Evolutionary conservation across 2,888 invertebrate species (phyloP), one percentile per base, ranked within the genome.

Genomic region (Dascillus cervinus): DNA sequence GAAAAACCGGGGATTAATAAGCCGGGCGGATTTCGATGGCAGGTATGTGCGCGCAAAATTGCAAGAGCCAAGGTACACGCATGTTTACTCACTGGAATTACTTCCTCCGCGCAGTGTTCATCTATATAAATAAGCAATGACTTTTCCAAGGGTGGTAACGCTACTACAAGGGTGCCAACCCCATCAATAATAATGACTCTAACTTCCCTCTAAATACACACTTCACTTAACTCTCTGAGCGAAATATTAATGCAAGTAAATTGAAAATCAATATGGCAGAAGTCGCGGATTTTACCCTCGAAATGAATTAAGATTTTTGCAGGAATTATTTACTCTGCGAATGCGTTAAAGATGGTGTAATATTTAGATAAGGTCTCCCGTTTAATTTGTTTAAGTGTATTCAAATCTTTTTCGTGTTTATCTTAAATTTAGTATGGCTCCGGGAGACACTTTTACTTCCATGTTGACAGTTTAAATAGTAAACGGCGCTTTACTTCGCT

Each of bases 181-280:
- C 57, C 56, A 56, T 58, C 57, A 57, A 57, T 58, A 58, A 58
- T 58, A 58, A 58, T 58, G 58, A 58, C 55, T 58, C 47, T 48
- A 47, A 54, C 49, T 8, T 57, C 58, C 58, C 56, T 57, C 58
- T 56, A 57, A 58, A 57, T 57, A 58, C 57, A 58, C 58, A 58
- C 56, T 56, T 49, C 57, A 55, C 52, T 56, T 58, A 58, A 56
- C 56, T 58, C 56, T 50, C 56, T 49, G 49, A 50, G 57, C 56
- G 53, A 58, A 59, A 59, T 59, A 59, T 59, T 59, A 59, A 59
- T 59, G 57, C 56, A 55, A 56, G 52, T 52, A 59, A 59, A 59
- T 59, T 58, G 59, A 57, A 58, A 59, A 59, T 59, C 59, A 50
- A 59, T 59, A 56, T 49, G 43, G 41, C 34, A 39, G 36, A 39